Percentiles rank a stretch among this genome's conserved stretches.
Evolutionary conservation across 2,113 vertebrate species (phyloP).

Genomic region (Pseudopodoces humilis): DNA sequence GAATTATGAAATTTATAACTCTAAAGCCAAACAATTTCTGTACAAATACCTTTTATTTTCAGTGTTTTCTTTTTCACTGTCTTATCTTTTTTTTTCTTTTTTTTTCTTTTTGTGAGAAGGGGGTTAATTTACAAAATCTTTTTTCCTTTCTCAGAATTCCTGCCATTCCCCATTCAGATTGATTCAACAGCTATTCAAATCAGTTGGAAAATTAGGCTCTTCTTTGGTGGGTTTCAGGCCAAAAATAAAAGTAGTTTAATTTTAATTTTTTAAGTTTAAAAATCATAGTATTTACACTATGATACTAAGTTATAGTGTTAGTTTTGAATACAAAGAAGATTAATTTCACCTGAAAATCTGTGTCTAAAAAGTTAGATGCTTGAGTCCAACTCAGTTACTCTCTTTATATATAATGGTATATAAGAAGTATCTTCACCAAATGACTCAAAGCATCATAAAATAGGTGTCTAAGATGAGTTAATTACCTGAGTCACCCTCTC

Average conservation of each 20-base stretch:
- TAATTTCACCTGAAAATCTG: not conserved
- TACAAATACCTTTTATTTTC: not conserved
- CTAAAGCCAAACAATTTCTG: not conserved
- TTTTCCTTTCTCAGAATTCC: not conserved
- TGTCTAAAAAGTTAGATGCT: not conserved
- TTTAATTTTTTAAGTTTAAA: too few species aligned
- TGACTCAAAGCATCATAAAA: not conserved
- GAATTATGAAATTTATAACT: not conserved
- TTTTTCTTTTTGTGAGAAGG: too few species aligned
- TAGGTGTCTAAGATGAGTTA: not conserved
- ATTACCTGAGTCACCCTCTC: conserved; percentile 2
- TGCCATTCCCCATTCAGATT: not conserved
- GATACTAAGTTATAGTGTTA: not conserved
- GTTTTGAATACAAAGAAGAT: not conserved
- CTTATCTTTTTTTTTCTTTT: too few species aligned
- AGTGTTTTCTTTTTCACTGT: not conserved
- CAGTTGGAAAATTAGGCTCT: not conserved
- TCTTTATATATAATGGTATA: not conserved
- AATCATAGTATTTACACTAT: not conserved
- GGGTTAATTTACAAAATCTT: not conserved
- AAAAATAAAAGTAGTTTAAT: not conserved
- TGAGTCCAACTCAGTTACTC: not conserved
- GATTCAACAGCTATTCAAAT: not conserved
- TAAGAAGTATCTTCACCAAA: not conserved
- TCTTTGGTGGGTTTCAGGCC: not conserved